Percentiles rank a stretch among this genome's conserved stretches.
Conservation (phyloP, 1,140 invertebrate species). For the Philotrypesis tridentata region DNA sequence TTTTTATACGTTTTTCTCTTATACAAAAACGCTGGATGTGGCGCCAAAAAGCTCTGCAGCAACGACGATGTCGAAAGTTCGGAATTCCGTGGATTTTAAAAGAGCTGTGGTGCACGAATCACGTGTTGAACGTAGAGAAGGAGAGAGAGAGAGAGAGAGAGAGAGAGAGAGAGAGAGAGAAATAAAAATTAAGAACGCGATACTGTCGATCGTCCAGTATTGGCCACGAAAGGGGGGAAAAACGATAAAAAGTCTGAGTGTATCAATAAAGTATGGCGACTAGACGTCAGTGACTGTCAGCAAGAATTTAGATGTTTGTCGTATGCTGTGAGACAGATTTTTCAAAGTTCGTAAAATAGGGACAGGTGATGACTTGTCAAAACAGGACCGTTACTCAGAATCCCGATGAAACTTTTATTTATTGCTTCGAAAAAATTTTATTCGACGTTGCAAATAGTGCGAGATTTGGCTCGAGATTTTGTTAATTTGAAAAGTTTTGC, state of each 20-base stretch:
- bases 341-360: slow-evolving; percentile 2
- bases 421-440: too few relatives aligned
- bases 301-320: slow-evolving; percentile 17
- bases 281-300: neutral
- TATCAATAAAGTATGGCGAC: neutral
- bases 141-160: too few relatives aligned
- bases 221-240: neutral
- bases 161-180: too few relatives aligned
- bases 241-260: neutral
- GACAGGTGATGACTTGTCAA: neutral
- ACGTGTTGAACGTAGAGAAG: neutral
- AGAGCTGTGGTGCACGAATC: neutral
- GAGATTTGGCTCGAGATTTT: too few relatives aligned
- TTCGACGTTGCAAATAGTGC: too few relatives aligned
- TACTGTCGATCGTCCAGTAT: neutral
- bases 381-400: neutral
- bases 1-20: slow-evolving; percentile 20
- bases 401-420: too few relatives aligned
- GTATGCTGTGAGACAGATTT: slow-evolving; percentile 4
- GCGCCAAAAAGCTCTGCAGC: slow-evolving; percentile 7
- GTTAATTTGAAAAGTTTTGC: too few relatives aligned
- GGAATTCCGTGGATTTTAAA: slow-evolving; percentile 9
- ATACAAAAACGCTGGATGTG: slow-evolving; percentile 6
- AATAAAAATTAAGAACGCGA: neutral
- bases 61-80: neutral